Evolutionary conservation across 2,797 vertebrate species (phyloP).

Genomic region (Tympanoctomys barrerae): DNA sequence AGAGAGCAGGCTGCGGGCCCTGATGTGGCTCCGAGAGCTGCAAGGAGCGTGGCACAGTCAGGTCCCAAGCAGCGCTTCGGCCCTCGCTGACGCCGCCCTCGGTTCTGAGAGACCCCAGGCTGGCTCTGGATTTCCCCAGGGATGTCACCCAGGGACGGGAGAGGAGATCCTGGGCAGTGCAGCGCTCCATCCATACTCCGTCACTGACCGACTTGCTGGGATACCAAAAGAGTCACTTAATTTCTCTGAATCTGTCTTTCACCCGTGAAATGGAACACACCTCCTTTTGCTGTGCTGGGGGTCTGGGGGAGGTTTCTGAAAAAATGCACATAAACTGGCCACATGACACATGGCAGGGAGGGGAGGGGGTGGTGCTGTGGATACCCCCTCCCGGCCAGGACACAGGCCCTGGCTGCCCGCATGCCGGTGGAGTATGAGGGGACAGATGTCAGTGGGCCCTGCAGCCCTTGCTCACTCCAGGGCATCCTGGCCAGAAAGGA

Average conservation of each 20-base stretch:
- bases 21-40: background rate
- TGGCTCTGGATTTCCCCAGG: background rate
- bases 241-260: background rate
- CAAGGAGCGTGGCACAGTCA: background rate
- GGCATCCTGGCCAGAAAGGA: background rate
- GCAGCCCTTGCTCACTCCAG: background rate
- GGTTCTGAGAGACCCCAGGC: background rate
- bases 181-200: background rate
- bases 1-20: background rate
- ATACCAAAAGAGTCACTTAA: background rate
- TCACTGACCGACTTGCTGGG: background rate
- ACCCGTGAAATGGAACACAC: background rate
- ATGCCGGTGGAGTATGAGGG: background rate
- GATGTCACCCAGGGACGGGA: background rate
- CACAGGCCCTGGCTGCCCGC: background rate
- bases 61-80: background rate
- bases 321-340: background rate
- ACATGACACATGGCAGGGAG: rapidly evolving
- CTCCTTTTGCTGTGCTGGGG: background rate
- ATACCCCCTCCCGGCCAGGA: background rate
- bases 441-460: background rate
- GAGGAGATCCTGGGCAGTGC: background rate
- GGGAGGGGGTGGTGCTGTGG: background rate
- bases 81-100: background rate
- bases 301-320: background rate